Percentiles rank a stretch among this genome's conserved stretches.
These are phyloP conservation scores for Heliangelus exortis DNA, from an alignment of 2,797 vertebrate genomes.

Conservation along the genomic window DNA sequence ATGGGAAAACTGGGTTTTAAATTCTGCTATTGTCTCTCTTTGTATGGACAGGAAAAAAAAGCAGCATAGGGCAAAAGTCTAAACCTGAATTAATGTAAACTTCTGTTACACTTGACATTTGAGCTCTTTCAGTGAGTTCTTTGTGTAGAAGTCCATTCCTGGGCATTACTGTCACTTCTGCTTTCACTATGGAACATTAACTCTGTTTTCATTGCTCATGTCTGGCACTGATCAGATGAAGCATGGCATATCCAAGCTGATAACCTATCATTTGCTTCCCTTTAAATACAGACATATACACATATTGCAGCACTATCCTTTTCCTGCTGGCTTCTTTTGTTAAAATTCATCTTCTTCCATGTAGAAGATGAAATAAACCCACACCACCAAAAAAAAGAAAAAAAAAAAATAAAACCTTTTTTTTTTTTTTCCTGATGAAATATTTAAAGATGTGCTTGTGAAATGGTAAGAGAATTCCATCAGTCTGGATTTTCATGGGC, in stretches of 20 bases:
- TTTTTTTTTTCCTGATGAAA: background rate
- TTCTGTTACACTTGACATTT: slow-evolving; percentile 57
- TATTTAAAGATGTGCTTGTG: background rate
- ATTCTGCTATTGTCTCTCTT: background rate
- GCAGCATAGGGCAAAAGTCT: background rate
- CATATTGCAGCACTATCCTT: background rate
- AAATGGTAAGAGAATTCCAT: background rate
- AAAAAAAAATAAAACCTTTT: too few species aligned
- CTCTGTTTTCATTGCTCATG: slow-evolving; percentile 60
- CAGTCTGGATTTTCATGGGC: background rate
- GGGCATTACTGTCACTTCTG: slow-evolving; percentile 56
- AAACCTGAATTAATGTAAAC: slow-evolving; percentile 45
- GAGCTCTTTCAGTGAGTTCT: slow-evolving; percentile 39
- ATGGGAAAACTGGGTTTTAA: background rate
- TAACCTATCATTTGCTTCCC: slow-evolving; percentile 54
- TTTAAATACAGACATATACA: background rate
- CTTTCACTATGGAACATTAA: slow-evolving; percentile 45
- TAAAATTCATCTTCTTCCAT: background rate
- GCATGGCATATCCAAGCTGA: slow-evolving; percentile 48
- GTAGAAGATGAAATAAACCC: background rate
- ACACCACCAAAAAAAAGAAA: too few species aligned
- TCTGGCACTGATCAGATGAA: slow-evolving; percentile 47
- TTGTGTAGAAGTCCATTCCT: slow-evolving; percentile 59
- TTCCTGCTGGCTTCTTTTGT: background rate
- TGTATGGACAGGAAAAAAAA: background rate